Percentiles rank a stretch among this genome's conserved stretches.
These are phyloP conservation scores for Epirrita christyi DNA, from an alignment of 2,888 invertebrate species.

Conservation along the genomic window DNA sequence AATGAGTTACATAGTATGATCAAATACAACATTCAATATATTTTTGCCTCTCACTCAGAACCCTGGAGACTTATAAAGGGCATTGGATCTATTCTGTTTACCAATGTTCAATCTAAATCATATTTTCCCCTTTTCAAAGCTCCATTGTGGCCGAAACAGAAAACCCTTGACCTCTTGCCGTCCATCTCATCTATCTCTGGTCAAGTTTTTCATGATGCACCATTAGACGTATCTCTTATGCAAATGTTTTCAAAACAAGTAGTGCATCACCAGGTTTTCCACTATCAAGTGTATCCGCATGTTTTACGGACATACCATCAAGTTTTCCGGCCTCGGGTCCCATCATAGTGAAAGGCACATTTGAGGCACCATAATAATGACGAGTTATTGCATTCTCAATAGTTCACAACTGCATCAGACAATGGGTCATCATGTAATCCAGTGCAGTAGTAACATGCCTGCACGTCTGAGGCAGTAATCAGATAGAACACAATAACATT, in stretches of 20 bases:
- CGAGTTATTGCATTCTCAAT: constrained; percentile 85
- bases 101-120: constrained; percentile 14
- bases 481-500: constrained; percentile 86
- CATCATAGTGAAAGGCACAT: constrained; percentile 82
- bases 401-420: constrained; percentile 70
- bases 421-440: constrained; percentile 70
- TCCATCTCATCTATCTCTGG: constrained; percentile 73
- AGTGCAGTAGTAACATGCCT: constrained; percentile 79
- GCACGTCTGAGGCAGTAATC: constrained; percentile 77
- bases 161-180: constrained; percentile 83
- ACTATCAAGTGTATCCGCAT: constrained; percentile 81
- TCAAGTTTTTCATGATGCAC: constrained; percentile 85
- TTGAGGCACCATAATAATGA: constrained; percentile 82
- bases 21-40: constrained; percentile 61
- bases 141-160: constrained; percentile 82
- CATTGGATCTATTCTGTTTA: constrained; percentile 47
- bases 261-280: constrained; percentile 85
- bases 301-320: constrained; percentile 80
- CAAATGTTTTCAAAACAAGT: constrained; percentile 41
- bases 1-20: constrained; percentile 76
- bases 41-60: constrained; percentile 83
- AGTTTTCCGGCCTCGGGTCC: constrained; percentile 84
- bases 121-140: constrained; percentile 70
- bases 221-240: constrained; percentile 51
- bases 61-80: constrained; percentile 81